Evolutionary conservation across 1,140 invertebrate species (phyloP).

Genomic region (Drosophila kurseongensis): DNA sequence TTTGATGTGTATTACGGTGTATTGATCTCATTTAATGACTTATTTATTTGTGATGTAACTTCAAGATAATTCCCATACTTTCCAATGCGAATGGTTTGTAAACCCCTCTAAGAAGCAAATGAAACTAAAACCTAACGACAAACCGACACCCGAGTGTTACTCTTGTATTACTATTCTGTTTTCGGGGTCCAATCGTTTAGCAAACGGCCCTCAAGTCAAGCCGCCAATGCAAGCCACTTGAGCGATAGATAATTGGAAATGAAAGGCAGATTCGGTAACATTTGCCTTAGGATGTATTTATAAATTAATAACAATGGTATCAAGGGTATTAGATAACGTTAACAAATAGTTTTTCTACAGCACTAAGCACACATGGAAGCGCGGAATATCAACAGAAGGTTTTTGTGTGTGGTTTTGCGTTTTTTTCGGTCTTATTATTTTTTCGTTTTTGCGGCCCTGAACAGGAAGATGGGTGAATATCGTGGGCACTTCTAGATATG

Average conservation of each 20-base stretch:
- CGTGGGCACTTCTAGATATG: slow-evolving; percentile 31
- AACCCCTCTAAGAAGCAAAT: slow-evolving; percentile 44
- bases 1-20: slow-evolving; percentile 17
- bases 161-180: background rate
- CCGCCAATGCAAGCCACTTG: background rate
- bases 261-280: slow-evolving; percentile 39
- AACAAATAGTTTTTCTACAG: slow-evolving; percentile 30
- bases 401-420: background rate
- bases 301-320: slow-evolving; percentile 75
- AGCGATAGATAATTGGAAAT: slow-evolving; percentile 15
- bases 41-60: slow-evolving; percentile 47
- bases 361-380: slow-evolving; percentile 8
- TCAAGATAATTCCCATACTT: slow-evolving; percentile 22
- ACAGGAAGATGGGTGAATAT: slow-evolving; percentile 47
- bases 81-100: slow-evolving; percentile 32
- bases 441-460: background rate
- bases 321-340: slow-evolving; percentile 33
- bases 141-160: slow-evolving; percentile 1
- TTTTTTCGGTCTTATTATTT: too few species aligned
- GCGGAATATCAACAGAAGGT: slow-evolving; percentile 55
- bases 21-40: slow-evolving; percentile 72
- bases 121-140: slow-evolving; percentile 28
- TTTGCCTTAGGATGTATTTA: slow-evolving; percentile 70
- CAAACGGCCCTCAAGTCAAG: slow-evolving; percentile 11
- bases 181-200: slow-evolving; percentile 30